Base-by-base conservation (phyloP, 2,888 invertebrate species). In the Dryadula phaetusa region DNA sequence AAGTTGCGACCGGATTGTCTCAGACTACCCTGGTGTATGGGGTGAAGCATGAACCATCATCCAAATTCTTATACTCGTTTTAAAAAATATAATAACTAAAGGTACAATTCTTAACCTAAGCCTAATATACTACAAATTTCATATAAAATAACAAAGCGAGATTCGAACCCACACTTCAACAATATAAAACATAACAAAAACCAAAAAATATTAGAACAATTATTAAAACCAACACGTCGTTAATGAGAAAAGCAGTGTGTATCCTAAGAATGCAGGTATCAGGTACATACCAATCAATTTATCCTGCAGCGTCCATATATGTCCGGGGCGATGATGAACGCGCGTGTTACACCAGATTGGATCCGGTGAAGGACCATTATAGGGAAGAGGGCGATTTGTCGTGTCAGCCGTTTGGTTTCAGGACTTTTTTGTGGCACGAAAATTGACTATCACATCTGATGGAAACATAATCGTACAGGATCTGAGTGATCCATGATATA, bases 351-450 rank as follows among this genome's bases (percentile, higher is more conserved):
- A 47, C 61, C 64, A 70, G 67, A 70, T 70, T 70, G 70, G 70
- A 63, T 70, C 53, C 61, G 54, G 62, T 65, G 46, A 56, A 70
- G 70, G 70, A 66, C 73, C 74, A 74, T 78, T 77, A 76, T 74
- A 68, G 67, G 75, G 77, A 76, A 75, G 70, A 72, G 71, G 66
- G 47, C 72, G 71, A 79, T 79, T 77, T 77, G 74, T 78, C 76
- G 74, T 72, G 77, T 77, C 76, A 76, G 74, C 68, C 71, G 66
- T 70, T 69, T 73, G 69, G 70, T 72, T 74, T 73, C 74, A 60
- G 69, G 61, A 71, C 67, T 71, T 72, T 77, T 76, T 71, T 70
- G 72, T 68, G 69, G 34, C 66, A 66, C 68, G 66, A 61, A 70
- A 74, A 70, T 74, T 67, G 68, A 70, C 70, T 71, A 67, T 72